phyloP scores from a whole-genome alignment of 2,888 invertebrate genomes.

The Thecocarcelia acutangulata region DNA sequence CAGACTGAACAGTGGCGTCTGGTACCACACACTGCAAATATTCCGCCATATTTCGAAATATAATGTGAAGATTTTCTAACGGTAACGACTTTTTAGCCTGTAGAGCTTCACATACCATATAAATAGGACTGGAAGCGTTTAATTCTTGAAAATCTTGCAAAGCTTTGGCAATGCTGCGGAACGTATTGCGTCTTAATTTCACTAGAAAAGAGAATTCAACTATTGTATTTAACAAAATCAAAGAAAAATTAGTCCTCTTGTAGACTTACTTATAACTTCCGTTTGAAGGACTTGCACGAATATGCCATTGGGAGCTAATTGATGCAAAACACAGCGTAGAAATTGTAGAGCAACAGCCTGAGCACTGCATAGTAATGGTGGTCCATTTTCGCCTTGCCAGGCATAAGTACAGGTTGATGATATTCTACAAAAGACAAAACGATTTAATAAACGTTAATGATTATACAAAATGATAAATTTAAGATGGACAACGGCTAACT shows the following conservation, averaged over 20 bases:
- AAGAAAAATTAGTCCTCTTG: no score
- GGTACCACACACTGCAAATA: conserved; percentile 96
- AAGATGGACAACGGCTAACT: no score
- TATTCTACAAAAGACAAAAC: conserved; percentile 82
- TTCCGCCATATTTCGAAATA: conserved; percentile 94
- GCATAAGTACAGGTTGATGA: conserved; percentile 90
- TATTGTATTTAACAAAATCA: no score
- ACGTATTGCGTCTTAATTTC: conserved; percentile 88
- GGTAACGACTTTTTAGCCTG: conserved; percentile 90
- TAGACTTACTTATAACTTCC: conserved; percentile 87
- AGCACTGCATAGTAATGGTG: conserved; percentile 96
- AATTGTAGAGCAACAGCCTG: conserved; percentile 98
- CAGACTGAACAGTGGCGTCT: conserved; percentile 87
- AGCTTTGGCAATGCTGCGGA: conserved; percentile 96
- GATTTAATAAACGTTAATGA: not conserved
- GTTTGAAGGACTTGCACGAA: conserved; percentile 97
- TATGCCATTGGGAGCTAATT: conserved; percentile 97
- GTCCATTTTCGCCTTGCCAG: conserved; percentile 93
- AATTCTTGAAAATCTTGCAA: conserved; percentile 97
- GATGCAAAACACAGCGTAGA: conserved; percentile 96
- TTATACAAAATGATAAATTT: no score
- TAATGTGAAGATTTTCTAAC: conserved; percentile 87
- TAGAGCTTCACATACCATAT: conserved; percentile 88
- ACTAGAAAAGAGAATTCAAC: conserved; percentile 72
- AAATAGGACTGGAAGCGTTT: conserved; percentile 96